Base-by-base conservation (phyloP, 2,888 invertebrate genomes). In the Drosophila prostipennis region DNA sequence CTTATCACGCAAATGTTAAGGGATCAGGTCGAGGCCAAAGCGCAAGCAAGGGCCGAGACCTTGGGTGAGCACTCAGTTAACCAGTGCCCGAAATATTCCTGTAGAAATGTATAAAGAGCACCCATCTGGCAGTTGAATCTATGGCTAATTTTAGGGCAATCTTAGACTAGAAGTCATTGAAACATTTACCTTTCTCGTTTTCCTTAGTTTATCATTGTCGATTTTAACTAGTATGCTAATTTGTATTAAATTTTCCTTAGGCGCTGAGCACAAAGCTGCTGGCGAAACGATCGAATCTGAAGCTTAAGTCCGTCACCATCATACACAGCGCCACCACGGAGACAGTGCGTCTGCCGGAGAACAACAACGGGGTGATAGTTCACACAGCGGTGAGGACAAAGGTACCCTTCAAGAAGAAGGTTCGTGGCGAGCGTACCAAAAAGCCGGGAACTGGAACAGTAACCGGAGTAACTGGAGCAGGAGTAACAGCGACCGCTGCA, bases 301-400 rank as follows among this genome's bases (percentile, higher is more conserved):
- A 97, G 92, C 93, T 96, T 87, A 96, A 97, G 92, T 96, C 96
- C 19, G 95, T 97, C 80, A 97, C 97, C 84, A 97, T 97, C 91
- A 96, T 97, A 89, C 97, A 97, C 94, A 96, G 96, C 90, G 96
- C 97, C 80, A 96, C 97, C 65, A 96, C 97, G 69, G 97, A 97
- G 93, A 96, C 97, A 75, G 97, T 97, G 75, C 94, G 97, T 29
- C 93, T 97, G 79, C 96, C 96, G 71, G 96, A 95, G 72, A 95
- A 96, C 74, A 94, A 94, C 77, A 95, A 95, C 77, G 94, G 94
- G 76, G 95, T 94, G 37, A 96, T 96, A 74, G 96, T 97, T 2
- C 97, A 98, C 89, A 97, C 96, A 59, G 97, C 96, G 72, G 95
- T 97, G 74, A 95, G 97, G 77, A 96, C 96, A 53, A 97, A 97